Base-by-base conservation (phyloP, 2,888 invertebrate species). In the Erynnis tages region DNA sequence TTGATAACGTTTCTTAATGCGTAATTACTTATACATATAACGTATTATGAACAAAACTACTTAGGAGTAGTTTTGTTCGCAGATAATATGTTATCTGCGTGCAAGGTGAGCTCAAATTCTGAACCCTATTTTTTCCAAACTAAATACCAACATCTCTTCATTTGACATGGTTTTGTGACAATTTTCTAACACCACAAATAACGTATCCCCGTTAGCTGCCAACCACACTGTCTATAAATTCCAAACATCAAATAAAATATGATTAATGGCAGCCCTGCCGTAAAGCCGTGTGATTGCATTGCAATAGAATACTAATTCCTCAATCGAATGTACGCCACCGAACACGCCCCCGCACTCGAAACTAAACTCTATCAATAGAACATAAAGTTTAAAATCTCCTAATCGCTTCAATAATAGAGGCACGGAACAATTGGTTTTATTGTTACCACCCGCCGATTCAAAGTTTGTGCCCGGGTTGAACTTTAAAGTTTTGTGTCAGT, bases 371-470 rank as follows among this genome's bases (percentile, higher is more conserved):
- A 47, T 32, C 17, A 32, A 16, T 29, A 53, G 8, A 17, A 32
- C 32, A 61, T 62, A 75, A 65, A 69, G 61, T 60, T 62, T 60
- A 70, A 71, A 70, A 61, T 73, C 58, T 48, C 49, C 54, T 53
- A 58, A 52, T 55, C 32, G 46, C 27, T 52, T 56, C 29, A 61
- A 78, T 78, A 82, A 83, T 77, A 76, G 71, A 67, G 54, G 58
- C 60, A 54, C 66, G 66, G 57, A 67, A 83, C 83, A 85, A 83
- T 85, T 74, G 84, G 71, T 77, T 82, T 83, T 79, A 83, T 85
- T 85, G 85, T 85, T 83, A 82, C 86, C 86, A 79, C 86, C 86
- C 86, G 86, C 76, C 76, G 85, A 66, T 74, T 74, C 74, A 76
- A 79, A 81, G 76, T 83, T 79, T 67, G 54, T 38, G 55, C 59